Conservation (phyloP, 2,888 invertebrate genomes). For the Drosophila emarginata region DNA sequence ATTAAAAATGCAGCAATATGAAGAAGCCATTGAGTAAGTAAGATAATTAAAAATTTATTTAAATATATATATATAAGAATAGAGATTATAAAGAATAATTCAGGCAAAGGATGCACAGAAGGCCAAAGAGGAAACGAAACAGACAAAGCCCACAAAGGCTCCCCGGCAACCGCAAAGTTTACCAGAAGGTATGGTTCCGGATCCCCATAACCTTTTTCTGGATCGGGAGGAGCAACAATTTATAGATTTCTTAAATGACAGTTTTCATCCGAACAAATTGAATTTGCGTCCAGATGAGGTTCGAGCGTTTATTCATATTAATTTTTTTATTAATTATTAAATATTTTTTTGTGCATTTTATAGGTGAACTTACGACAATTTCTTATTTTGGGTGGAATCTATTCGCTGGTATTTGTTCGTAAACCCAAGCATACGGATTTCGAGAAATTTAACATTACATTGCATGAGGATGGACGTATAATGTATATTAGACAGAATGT, state of each 20-base stretch:
- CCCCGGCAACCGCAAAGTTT: conserved; percentile 56
- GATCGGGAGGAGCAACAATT: conserved; percentile 52
- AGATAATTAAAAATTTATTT: not conserved
- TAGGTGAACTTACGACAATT: conserved; percentile 77
- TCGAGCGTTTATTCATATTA: not conserved
- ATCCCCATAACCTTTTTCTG: conserved; percentile 63
- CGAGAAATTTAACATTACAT: conserved; percentile 66
- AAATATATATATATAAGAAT: not conserved
- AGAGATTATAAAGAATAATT: not conserved
- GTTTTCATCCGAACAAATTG: conserved; percentile 56
- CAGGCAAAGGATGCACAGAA: conserved; percentile 3
- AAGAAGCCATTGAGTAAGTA: conserved; percentile 46
- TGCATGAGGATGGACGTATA: conserved; percentile 59
- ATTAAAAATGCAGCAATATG: conserved; percentile 46
- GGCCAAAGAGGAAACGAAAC: not conserved
- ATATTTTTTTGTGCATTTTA: not conserved
- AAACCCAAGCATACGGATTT: conserved; percentile 66
- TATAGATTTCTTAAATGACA: conserved; percentile 40
- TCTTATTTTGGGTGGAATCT: conserved; percentile 77
- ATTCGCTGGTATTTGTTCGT: conserved; percentile 66
- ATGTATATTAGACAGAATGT: conserved; percentile 39
- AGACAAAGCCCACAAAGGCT: not conserved
- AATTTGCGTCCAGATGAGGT: conserved; percentile 67
- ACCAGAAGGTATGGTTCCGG: conserved; percentile 56
- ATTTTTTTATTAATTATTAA: not conserved